Base-by-base conservation (phyloP, 2,113 vertebrate species). In the Danionella cerebrum region DNA sequence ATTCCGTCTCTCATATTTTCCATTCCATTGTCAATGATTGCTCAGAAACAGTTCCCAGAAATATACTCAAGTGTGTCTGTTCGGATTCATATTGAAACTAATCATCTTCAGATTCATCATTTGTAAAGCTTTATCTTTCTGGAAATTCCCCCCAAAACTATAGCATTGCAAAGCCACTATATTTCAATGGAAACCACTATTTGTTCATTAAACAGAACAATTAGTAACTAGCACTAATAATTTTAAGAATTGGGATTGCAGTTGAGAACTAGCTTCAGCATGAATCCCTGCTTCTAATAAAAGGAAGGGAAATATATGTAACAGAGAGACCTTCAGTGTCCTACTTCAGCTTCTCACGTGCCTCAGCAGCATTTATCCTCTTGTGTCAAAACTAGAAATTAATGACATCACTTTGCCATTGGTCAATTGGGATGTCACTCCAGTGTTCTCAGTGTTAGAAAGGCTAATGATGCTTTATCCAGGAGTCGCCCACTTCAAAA, bases 391-490 rank as follows among this genome's bases (percentile, higher is more conserved):
- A 33, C 66, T 73, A 66, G 44, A 53, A 19, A 54, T 59, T 58
- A 39, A 59, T 60, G 35, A 25, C 21, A 59, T 48, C 45, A 47
- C 44, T 38, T n/a, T 44, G 10, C n/a, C 52, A 48, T n/a, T 58
- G 65, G 53, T 73, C 75, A 62, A 71, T 52, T 63, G 71, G 71
- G 8, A 66, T 51, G 58, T 75, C 67, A 47, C 67, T 75, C 69
- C 67, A 29, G 47, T 60, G 13, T 47, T 24, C 64, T 59, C 29
- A 60, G 38, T 58, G 70, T 71, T 67, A 75, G 75, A 58, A 50
- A 65, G 11, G 1, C 65, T 81, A 78, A 82, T 78, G 69, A 77
- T 70, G 72, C 70, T 63, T 35, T n/a, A 18, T 48, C 1, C 64
- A 57, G 41, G 2, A 25, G 14, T 48, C 57, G 50, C 22, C 27